A percentile compares a stretch with the other conserved stretches of the same genome.
phyloP scores from a whole-genome alignment of 1,140 invertebrate species.

The Charaxes varanes region DNA sequence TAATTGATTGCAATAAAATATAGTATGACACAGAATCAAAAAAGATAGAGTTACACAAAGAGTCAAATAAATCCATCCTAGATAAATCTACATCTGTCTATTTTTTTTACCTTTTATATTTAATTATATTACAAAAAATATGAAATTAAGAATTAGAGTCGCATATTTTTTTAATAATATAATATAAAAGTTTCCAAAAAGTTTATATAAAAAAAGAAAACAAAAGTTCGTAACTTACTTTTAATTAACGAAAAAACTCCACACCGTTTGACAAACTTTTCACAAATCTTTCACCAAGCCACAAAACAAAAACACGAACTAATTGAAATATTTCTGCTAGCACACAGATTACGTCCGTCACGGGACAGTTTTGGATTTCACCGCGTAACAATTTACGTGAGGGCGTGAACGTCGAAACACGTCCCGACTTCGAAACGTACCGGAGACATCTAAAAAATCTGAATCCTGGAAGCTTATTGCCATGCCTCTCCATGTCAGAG shows the following conservation, averaged over 20 bases:
- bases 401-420: constrained; percentile 26
- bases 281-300: constrained; percentile 25
- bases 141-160: too few species aligned
- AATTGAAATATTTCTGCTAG: constrained; percentile 34
- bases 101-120: too few species aligned
- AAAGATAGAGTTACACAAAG: too few species aligned
- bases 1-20: too few species aligned
- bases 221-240: constrained; percentile 27
- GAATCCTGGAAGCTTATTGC: constrained; percentile 66
- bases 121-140: too few species aligned
- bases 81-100: too few species aligned
- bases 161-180: neutral
- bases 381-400: constrained; percentile 31
- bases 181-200: neutral
- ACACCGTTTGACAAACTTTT: constrained; percentile 20
- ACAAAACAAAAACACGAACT: constrained; percentile 42
- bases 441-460: constrained; percentile 64
- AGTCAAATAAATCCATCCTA: too few species aligned
- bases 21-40: too few species aligned
- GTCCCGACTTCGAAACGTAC: constrained; percentile 45
- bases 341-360: constrained; percentile 20
- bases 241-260: constrained; percentile 11
- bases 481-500: constrained; percentile 48
- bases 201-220: constrained; percentile 3
- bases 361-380: constrained; percentile 22